These are phyloP conservation scores for Iselma pallidipennis DNA, from an alignment of 2,888 invertebrate genomes.

Conservation along the genomic window DNA sequence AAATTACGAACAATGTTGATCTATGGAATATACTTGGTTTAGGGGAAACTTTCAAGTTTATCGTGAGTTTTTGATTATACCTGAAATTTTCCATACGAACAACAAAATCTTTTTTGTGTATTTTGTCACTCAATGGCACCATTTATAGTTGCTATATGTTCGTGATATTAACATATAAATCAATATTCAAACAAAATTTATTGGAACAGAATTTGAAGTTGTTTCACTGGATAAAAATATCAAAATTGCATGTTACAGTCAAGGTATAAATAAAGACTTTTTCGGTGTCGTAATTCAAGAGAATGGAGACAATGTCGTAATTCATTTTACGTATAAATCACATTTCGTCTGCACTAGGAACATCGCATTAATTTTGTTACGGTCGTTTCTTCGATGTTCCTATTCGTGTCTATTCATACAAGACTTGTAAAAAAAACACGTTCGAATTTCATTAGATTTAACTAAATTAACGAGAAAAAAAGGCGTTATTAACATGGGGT, in stretches of 20 bases:
- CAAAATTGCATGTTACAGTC: too few species aligned
- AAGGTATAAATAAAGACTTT: too few species aligned
- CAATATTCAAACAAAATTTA: too few species aligned
- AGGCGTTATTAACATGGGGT: neutral
- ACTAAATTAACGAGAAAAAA: too few species aligned
- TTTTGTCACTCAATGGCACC: neutral
- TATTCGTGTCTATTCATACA: too few species aligned
- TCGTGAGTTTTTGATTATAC: neutral
- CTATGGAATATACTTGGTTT: neutral
- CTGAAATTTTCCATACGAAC: neutral
- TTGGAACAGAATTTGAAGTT: too few species aligned
- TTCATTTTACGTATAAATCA: neutral
- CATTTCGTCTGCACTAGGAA: neutral
- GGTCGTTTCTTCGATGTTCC: too few species aligned
- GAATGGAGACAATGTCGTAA: neutral
- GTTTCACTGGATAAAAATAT: too few species aligned
- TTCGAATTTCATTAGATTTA: too few species aligned
- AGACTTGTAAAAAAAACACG: too few species aligned
- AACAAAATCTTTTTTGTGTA: neutral
- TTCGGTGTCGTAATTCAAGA: neutral
- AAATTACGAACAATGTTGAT: neutral
- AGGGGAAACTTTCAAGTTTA: neutral
- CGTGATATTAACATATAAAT: too few species aligned
- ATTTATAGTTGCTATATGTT: neutral
- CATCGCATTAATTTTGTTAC: neutral